phyloP scores from a whole-genome alignment of 2,888 invertebrate genomes.

The Nemoura dubitans region DNA sequence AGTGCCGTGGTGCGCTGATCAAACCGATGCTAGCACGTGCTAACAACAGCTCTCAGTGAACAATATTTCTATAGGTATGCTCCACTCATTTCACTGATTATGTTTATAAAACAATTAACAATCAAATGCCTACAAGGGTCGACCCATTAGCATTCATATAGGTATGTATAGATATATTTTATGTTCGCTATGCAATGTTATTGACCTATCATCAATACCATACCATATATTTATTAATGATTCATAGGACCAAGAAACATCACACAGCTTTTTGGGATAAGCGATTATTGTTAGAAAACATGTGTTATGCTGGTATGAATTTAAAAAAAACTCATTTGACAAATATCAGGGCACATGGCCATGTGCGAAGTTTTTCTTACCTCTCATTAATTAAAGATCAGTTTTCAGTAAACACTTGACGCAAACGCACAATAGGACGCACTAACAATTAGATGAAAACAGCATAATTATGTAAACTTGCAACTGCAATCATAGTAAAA shows the following conservation, averaged over 20 bases:
- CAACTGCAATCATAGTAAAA: background rate
- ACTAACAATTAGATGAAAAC: background rate
- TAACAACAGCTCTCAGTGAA: background rate
- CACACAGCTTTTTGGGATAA: background rate
- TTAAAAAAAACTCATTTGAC: background rate
- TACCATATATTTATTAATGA: background rate
- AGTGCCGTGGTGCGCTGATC: background rate
- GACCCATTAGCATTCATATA: background rate
- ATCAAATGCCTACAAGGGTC: background rate
- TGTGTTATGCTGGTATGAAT: background rate
- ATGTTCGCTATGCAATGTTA: background rate
- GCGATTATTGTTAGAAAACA: background rate
- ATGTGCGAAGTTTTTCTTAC: background rate
- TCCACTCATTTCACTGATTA: background rate
- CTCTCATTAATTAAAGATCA: slow-evolving; percentile 22
- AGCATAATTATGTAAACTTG: background rate
- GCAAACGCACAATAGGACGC: background rate
- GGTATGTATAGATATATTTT: background rate
- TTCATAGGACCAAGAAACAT: background rate
- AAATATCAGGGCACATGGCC: background rate
- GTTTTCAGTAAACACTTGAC: background rate
- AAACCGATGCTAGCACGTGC: background rate
- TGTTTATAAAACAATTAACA: background rate
- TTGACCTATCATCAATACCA: background rate
- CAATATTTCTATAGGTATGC: background rate